Evolutionary conservation across 2,888 invertebrate genomes (phyloP).

Genomic region (Chrysomela aeneicollis): DNA sequence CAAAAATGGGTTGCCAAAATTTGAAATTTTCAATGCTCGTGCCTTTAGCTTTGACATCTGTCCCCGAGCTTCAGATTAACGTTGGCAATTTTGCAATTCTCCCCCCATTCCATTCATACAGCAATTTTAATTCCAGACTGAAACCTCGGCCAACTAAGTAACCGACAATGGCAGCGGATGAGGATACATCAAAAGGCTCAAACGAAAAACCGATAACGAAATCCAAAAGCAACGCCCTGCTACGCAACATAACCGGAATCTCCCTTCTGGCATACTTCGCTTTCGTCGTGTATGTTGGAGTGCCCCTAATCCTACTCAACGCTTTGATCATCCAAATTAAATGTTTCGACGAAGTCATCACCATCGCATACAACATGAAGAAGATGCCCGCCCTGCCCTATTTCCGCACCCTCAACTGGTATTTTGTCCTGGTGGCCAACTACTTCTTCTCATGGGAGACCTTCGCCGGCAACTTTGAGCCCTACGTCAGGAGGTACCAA

Average conservation of each 20-base stretch:
- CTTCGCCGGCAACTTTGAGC: slow-evolving; percentile 79
- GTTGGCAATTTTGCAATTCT: too few relatives aligned
- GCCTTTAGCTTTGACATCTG: too few relatives aligned
- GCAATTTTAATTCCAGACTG: slow-evolving; percentile 6
- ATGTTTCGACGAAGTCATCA: slow-evolving; percentile 98
- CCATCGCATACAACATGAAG: slow-evolving; percentile 96
- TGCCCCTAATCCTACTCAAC: slow-evolving; percentile 91
- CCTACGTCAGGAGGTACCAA: slow-evolving; percentile 55
- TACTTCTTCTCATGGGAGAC: slow-evolving; percentile 99
- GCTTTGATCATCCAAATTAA: slow-evolving; percentile 95
- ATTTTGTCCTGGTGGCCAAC: slow-evolving; percentile 95
- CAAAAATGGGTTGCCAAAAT: too few relatives aligned
- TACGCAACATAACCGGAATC: slow-evolving; percentile 93
- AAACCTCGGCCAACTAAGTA: slow-evolving; percentile 9
- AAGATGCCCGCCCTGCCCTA: slow-evolving; percentile 88
- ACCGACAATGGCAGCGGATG: slow-evolving; percentile 4
- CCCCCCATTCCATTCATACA: not conserved
- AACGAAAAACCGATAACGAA: not conserved
- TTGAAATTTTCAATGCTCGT: too few relatives aligned
- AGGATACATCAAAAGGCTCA: slow-evolving; percentile 7
- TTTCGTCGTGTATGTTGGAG: slow-evolving; percentile 91
- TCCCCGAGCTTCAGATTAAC: too few relatives aligned
- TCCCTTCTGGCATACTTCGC: slow-evolving; percentile 91
- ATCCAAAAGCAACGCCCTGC: slow-evolving; percentile 79
- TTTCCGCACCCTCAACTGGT: slow-evolving; percentile 93